Evolutionary conservation across 1,140 invertebrate genomes (phyloP), one percentile per base, ranked within the genome.

Genomic region (Bombus pascuorum): DNA sequence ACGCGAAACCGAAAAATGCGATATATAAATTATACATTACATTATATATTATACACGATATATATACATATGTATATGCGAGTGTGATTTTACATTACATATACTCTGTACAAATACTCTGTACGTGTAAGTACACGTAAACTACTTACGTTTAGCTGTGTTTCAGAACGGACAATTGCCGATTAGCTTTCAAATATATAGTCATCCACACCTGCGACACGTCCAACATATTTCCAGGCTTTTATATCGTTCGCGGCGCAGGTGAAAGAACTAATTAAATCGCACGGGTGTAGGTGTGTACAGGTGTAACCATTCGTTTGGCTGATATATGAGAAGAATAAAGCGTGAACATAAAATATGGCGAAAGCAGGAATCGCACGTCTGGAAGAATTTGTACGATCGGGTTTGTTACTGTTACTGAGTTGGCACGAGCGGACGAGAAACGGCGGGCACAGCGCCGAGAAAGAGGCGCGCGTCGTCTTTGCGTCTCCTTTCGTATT

Each of bases 141-240:
- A 37, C 18, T 22, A 68, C 15, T 32, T 22, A 53, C 18, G 47
- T 34, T 37, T 28, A 22, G 12, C n/a, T 86, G 75, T 68, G 25
- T 71, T 66, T 53, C 37, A 42, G 22, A 70, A n/a, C 39, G 28
- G 8, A 25, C 42, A 15, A 44, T 79, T 47, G 53, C 15, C 77
- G 71, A 86, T 78, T 72, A 66, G 13, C 10, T 86, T n/a, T 77
- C 34, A 37, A 86, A 85, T 47, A 53, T 79, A 78, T n/a, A 78
- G 3, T 9, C 18, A 18, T 66, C n/a, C 28, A 59, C 62, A 75
- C 37, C 71, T 81, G 47, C 47, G 47, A 53, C 47, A 53, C 18
- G 47, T 25, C 28, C 57, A 2, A 70, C 22, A 22, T 87, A 80
- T 85, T 87, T 65, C 37, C 39, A 53, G 4, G 77, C 62, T 70